phyloP scores from a whole-genome alignment of 2,888 invertebrate genomes.

The Eilema depressum region DNA sequence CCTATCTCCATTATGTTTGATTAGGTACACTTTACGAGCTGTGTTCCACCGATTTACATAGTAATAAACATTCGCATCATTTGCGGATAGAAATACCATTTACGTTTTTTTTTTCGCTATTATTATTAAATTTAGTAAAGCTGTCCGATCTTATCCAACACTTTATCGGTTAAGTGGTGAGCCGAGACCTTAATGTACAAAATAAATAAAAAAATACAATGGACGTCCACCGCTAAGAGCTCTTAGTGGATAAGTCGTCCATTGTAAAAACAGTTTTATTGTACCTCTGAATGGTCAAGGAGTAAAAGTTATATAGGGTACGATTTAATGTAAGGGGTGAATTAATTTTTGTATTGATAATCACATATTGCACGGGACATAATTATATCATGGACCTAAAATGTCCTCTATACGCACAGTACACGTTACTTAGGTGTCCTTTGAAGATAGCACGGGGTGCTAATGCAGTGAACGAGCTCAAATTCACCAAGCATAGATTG shows the following conservation, averaged over 20 bases:
- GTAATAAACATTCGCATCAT: too few relatives aligned
- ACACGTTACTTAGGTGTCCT: too few relatives aligned
- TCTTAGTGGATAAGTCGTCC: conserved; percentile 2
- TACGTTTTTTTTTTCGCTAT: too few relatives aligned
- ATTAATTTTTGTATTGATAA: neutral
- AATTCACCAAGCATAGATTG: too few relatives aligned
- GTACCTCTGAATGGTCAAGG: neutral
- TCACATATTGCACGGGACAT: too few relatives aligned
- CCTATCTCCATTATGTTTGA: neutral
- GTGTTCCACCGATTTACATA: neutral
- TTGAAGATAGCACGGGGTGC: too few relatives aligned
- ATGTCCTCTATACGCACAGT: too few relatives aligned
- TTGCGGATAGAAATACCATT: too few relatives aligned
- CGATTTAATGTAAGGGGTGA: neutral
- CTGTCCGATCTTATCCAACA: neutral
- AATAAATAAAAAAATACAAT: conserved; percentile 1
- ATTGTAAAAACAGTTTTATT: neutral
- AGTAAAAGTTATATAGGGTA: neutral
- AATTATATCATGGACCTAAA: too few relatives aligned
- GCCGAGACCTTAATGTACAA: neutral
- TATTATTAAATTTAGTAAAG: neutral
- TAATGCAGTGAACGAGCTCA: too few relatives aligned
- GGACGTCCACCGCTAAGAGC: neutral
- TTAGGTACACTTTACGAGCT: neutral
- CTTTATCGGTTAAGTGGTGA: neutral